A percentile compares a stretch with the other conserved stretches of the same genome.
These are phyloP conservation scores for Sialis fuliginosa DNA, from an alignment of 2,888 invertebrate genomes.

Conservation along the genomic window DNA sequence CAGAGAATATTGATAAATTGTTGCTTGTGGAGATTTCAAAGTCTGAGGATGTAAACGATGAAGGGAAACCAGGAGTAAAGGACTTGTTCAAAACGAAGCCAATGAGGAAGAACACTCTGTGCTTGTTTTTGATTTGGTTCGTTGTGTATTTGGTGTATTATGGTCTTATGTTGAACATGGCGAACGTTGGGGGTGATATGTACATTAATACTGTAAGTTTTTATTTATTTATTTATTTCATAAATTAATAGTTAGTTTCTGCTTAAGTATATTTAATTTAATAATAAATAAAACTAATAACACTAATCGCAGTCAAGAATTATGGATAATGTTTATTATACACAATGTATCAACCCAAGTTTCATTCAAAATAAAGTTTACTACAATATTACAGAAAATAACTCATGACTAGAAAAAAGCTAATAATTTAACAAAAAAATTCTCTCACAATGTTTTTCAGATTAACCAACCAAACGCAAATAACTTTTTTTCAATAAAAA, in stretches of 20 bases:
- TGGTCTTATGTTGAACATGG: conserved; percentile 55
- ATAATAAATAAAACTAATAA: too few species aligned
- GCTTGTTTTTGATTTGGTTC: conserved; percentile 59
- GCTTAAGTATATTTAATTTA: too few species aligned
- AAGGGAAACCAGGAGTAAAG: conserved; percentile 30
- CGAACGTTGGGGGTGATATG: conserved; percentile 55
- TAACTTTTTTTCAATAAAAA: too few species aligned
- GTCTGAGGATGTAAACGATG: conserved; percentile 27
- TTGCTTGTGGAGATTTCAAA: conserved; percentile 22
- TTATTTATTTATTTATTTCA: neutral
- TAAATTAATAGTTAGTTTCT: neutral
- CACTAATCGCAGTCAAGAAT: too few species aligned
- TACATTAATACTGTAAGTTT: conserved; percentile 50
- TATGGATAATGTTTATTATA: too few species aligned
- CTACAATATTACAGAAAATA: too few species aligned
- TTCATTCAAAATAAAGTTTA: too few species aligned
- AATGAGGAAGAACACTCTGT: conserved; percentile 47
- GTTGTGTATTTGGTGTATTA: conserved; percentile 63
- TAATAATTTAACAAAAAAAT: too few species aligned
- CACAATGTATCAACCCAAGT: too few species aligned
- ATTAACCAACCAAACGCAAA: too few species aligned
- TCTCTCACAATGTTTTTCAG: too few species aligned
- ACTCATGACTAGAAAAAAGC: too few species aligned
- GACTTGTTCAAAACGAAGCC: conserved; percentile 47
- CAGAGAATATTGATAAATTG: conserved; percentile 50